Conservation (phyloP, 2,888 invertebrate species). For the Reticulitermes lucifugus region DNA sequence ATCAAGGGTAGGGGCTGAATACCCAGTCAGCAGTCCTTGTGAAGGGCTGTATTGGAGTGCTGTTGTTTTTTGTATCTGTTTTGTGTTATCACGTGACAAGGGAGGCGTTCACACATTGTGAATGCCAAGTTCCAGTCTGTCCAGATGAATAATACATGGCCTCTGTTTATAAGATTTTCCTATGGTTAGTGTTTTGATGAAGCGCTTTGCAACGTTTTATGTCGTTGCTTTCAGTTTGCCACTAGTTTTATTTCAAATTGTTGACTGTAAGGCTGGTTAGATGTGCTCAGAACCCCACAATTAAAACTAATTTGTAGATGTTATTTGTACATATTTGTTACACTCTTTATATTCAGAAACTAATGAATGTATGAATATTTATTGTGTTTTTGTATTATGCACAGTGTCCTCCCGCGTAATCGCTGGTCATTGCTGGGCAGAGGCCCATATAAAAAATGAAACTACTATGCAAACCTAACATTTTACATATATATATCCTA, state of each 20-base stretch:
- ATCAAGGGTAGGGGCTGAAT: neutral
- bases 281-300: too few relatives aligned
- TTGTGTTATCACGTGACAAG: neutral
- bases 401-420: too few relatives aligned
- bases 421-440: too few relatives aligned
- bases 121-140: neutral
- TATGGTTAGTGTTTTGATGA: neutral
- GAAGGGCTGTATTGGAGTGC: neutral
- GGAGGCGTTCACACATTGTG: neutral
- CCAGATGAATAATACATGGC: neutral
- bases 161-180: neutral
- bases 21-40: neutral
- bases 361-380: too few relatives aligned
- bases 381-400: too few relatives aligned
- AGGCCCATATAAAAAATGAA: too few relatives aligned
- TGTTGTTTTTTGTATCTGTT: neutral
- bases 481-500: too few relatives aligned
- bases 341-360: too few relatives aligned
- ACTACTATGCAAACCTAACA: too few relatives aligned
- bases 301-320: too few relatives aligned
- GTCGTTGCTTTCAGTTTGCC: neutral
- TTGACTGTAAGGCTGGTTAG: neutral
- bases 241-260: neutral
- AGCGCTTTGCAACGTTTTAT: too few relatives aligned
- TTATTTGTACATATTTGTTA: too few relatives aligned